phyloP scores from a whole-genome alignment of 2,797 vertebrate genomes.

The Anabacerthia variegaticeps region DNA sequence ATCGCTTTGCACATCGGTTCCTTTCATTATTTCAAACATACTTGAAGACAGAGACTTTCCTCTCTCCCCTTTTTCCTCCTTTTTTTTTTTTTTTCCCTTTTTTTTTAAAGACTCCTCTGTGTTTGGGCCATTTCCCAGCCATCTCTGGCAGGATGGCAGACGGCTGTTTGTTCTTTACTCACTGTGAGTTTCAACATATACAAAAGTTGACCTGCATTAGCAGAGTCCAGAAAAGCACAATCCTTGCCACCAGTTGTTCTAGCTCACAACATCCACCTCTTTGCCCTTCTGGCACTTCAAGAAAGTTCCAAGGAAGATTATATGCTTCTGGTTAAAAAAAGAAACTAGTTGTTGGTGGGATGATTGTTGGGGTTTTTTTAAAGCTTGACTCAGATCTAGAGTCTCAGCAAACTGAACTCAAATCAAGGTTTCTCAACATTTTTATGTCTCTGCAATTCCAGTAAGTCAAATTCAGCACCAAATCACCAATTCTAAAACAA shows the following conservation, averaged over 20 bases:
- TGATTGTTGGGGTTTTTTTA: neutral
- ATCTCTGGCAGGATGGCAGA: neutral
- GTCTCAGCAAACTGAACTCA: slow-evolving; percentile 12
- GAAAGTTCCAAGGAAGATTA: slow-evolving; percentile 45
- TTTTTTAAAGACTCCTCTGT: neutral
- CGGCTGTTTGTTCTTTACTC: slow-evolving; percentile 1
- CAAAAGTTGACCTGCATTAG: neutral
- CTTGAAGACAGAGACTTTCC: slow-evolving; percentile 33
- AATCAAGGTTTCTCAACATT: slow-evolving; percentile 2
- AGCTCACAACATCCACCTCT: neutral
- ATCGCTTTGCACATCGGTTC: slow-evolving; percentile 56
- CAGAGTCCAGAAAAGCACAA: neutral
- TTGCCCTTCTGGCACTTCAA: neutral
- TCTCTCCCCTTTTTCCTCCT: neutral
- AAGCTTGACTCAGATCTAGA: slow-evolving; percentile 20
- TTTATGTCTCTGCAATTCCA: neutral
- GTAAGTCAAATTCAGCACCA: neutral
- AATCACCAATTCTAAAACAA: neutral
- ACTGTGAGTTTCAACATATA: neutral
- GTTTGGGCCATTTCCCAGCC: slow-evolving; percentile 43
- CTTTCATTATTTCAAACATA: slow-evolving; percentile 71
- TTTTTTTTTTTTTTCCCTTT: too few relatives aligned
- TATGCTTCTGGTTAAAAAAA: slow-evolving; percentile 48
- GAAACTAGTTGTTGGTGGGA: slow-evolving; percentile 46
- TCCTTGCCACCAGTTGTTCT: neutral